Evolutionary conservation across 2,797 vertebrate species (phyloP), one percentile per base, ranked within the genome.

Genomic region (Amblyopsis hoosieri): DNA sequence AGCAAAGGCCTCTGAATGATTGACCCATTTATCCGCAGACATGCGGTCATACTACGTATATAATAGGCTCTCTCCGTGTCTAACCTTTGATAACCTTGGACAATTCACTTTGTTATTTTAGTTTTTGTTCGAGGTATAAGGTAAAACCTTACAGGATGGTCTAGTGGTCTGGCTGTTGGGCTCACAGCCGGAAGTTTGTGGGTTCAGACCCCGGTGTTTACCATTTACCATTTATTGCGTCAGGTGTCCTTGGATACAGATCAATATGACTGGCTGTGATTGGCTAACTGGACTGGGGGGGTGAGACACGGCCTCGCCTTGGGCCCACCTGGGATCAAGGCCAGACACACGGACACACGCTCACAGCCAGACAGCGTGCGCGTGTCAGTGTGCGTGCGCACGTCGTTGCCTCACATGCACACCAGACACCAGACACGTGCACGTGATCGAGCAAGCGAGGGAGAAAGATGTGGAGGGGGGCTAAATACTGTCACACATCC

Each of bases 241-340:
- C 57, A 46, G 7, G 31, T 17, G 68, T 62, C 66, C 67, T 66
- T 56, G 62, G 62, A 70, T 71, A 58, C 45, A 75, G 64, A 72
- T 77, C 65, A 76, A 55, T 59, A 47, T 31, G 42, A 65, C 72
- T 23, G 19, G 23, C 65, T 69, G 62, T 59, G 75, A 73, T 68
- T 48, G 46, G 56, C 45, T 75, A 77, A 82, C 67, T 74, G 64
- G 59, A 42, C 63, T n/a, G n/a, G 48, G 75, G n/a, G 64, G 70
- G 23, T 66, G 58, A 54, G 46, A 31, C 7, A 67, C 45, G 12
- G 56, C 68, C 60, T 72, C 62, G 79, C 63, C 49, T 33, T 31
- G 54, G 31, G 49, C 56, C 57, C 45, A 37, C 59, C 56, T 49
- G 17, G 48, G 14, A 69, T 45, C 14, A 14, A 52, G 13, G 63